Conservation (phyloP, 1,140 invertebrate genomes). For the Ooceraea biroi region DNA sequence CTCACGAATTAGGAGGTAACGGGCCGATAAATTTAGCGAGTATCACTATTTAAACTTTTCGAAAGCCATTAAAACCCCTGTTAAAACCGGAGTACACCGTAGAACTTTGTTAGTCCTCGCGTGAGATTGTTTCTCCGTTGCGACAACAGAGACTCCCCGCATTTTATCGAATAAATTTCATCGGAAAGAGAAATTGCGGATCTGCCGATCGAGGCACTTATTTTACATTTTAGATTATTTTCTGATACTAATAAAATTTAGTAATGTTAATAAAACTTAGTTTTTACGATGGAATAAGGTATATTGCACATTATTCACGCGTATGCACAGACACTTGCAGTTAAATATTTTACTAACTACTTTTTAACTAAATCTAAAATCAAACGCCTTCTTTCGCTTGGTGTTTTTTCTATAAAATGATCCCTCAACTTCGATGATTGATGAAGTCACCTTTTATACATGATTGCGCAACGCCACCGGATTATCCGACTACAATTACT, state of each 20-base stretch:
- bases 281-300: not conserved
- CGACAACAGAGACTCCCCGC: not conserved
- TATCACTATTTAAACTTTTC: slow-evolving; percentile 25
- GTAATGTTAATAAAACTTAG: not conserved
- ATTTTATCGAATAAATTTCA: not conserved
- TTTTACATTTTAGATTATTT: not conserved
- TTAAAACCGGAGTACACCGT: slow-evolving; percentile 19
- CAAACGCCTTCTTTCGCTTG: not conserved
- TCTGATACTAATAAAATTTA: not conserved
- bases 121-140: slow-evolving; percentile 28
- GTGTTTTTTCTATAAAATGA: not conserved
- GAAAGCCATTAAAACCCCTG: slow-evolving; percentile 33
- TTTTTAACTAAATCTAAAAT: too few species aligned
- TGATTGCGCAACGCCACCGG: not conserved
- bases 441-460: not conserved
- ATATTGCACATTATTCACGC: not conserved
- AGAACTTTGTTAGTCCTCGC: slow-evolving; percentile 9
- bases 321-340: not conserved
- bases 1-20: not conserved
- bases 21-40: not conserved
- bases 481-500: slow-evolving; percentile 9
- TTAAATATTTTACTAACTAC: not conserved
- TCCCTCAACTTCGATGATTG: not conserved
- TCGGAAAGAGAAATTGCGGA: not conserved
- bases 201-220: not conserved